These are phyloP conservation scores for Bombus haemorrhoidalis DNA, from an alignment of 1,140 invertebrate species.

Conservation along the genomic window DNA sequence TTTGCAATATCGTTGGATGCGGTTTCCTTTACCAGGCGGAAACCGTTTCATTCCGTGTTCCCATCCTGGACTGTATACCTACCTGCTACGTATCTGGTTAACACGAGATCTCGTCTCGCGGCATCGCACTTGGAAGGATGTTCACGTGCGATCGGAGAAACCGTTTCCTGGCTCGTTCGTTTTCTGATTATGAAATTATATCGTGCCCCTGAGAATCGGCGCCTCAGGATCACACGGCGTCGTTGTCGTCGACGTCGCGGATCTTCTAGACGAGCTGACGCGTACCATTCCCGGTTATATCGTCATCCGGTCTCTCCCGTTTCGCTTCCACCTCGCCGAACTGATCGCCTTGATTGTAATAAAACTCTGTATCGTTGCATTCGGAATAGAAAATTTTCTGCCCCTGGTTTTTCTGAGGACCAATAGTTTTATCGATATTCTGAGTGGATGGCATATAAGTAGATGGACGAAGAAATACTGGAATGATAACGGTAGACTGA, in stretches of 20 bases:
- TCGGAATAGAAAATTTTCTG: not conserved
- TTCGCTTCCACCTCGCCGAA: not conserved
- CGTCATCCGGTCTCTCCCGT: not conserved
- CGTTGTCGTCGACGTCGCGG: not conserved
- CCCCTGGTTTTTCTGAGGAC: too few relatives aligned
- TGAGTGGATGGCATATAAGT: not conserved
- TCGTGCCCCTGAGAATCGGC: slow-evolving; percentile 59
- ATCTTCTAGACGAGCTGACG: slow-evolving; percentile 31
- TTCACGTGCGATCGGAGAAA: slow-evolving; percentile 66
- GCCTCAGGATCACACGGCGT: slow-evolving; percentile 48
- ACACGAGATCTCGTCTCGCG: slow-evolving; percentile 53
- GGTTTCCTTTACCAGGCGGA: slow-evolving; percentile 29
- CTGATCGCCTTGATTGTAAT: not conserved
- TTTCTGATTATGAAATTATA: slow-evolving; percentile 69
- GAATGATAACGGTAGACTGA: not conserved
- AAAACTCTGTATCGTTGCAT: not conserved
- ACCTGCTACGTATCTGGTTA: slow-evolving; percentile 44
- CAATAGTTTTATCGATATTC: not conserved
- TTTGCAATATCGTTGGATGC: slow-evolving; percentile 65
- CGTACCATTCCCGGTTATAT: not conserved
- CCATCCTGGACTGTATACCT: not conserved
- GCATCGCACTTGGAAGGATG: slow-evolving; percentile 37
- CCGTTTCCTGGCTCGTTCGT: slow-evolving; percentile 60
- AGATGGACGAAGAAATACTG: not conserved
- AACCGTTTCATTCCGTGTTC: slow-evolving; percentile 10